phyloP scores from a whole-genome alignment of 2,888 invertebrate genomes.

The Apodemia zela region DNA sequence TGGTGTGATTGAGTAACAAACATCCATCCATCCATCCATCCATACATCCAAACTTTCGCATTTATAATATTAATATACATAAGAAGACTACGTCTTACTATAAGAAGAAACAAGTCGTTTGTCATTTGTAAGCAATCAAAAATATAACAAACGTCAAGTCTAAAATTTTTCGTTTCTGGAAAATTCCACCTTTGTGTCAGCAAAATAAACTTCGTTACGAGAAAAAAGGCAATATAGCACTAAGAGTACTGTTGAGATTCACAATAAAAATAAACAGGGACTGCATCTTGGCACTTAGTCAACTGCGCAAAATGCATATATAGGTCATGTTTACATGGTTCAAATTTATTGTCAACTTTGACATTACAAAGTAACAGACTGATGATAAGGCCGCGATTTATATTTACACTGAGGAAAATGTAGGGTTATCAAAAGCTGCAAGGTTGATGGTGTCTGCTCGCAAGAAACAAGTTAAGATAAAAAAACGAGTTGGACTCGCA shows the following conservation, averaged over 20 bases:
- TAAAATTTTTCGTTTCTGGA: neutral
- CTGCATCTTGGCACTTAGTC: conserved; percentile 29
- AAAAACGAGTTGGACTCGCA: no score
- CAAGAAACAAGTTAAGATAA: neutral
- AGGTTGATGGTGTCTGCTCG: neutral
- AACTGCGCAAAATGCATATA: conserved; percentile 28
- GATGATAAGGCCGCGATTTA: conserved; percentile 2
- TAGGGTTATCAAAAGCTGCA: neutral
- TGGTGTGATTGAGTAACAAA: no score
- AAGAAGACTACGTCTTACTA: no score
- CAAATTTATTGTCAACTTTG: conserved; percentile 32
- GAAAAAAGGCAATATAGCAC: conserved; percentile 10
- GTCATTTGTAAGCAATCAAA: neutral
- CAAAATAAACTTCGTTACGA: conserved; percentile 12
- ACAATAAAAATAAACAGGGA: conserved; percentile 10
- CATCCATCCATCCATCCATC: no score
- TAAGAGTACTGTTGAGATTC: conserved; percentile 10
- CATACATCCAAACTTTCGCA: no score
- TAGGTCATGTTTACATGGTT: conserved; percentile 33
- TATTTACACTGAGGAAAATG: neutral
- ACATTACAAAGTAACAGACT: conserved; percentile 22
- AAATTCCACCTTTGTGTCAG: neutral
- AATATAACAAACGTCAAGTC: neutral
- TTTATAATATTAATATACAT: no score
- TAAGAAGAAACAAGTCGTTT: neutral